These are phyloP conservation scores for Myxocyprinus asiaticus DNA, from an alignment of 2,113 vertebrate species.

Conservation along the genomic window DNA sequence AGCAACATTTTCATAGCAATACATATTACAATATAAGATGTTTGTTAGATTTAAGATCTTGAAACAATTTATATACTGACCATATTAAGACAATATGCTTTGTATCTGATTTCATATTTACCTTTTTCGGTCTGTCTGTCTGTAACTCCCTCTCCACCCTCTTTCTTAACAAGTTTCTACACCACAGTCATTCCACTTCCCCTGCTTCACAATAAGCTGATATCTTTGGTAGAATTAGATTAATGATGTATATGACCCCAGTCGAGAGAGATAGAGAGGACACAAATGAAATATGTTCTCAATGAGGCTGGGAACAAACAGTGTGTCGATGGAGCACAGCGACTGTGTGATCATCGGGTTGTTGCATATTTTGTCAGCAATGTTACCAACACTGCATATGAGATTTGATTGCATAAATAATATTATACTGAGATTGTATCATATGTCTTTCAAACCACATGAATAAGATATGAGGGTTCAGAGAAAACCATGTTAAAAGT, in stretches of 20 bases:
- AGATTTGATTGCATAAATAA: slow-evolving; percentile 23
- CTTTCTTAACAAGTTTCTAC: no score
- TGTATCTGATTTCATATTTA: no score
- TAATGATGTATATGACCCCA: slow-evolving; percentile 14
- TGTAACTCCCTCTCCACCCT: no score
- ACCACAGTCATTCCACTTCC: no score
- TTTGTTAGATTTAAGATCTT: no score
- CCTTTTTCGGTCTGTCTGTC: no score
- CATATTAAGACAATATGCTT: no score
- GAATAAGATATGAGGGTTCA: slow-evolving; percentile 30
- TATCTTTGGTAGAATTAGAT: background rate
- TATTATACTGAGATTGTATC: slow-evolving; percentile 10
- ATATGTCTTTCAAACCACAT: slow-evolving; percentile 12
- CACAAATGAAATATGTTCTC: slow-evolving; percentile 26
- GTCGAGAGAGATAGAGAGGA: background rate
- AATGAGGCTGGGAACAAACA: background rate
- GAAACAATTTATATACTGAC: no score
- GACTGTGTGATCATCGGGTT: background rate
- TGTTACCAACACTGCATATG: background rate
- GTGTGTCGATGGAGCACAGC: background rate
- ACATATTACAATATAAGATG: no score
- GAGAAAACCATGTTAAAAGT: slow-evolving; percentile 9
- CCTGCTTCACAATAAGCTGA: background rate
- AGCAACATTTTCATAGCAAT: no score
- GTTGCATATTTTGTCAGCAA: background rate